Evolutionary conservation across 2,888 invertebrate species (phyloP).

Genomic region (Oxytorus armatus): DNA sequence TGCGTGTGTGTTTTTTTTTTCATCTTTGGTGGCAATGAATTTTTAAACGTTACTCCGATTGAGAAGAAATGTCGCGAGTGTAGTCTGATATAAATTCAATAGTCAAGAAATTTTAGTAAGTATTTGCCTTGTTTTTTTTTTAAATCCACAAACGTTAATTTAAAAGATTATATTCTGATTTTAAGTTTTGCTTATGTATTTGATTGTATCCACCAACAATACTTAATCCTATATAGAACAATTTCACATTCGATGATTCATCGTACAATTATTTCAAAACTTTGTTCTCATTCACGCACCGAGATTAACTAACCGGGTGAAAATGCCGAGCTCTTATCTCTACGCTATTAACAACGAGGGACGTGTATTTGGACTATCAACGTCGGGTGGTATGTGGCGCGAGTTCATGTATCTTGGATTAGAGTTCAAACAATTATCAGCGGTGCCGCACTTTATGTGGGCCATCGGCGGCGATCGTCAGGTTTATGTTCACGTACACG

Average conservation of each 20-base stretch:
- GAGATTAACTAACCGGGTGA: conserved; percentile 64
- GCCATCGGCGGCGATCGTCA: conserved; percentile 97
- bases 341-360: conserved; percentile 96
- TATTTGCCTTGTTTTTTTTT: not conserved
- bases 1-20: too few species aligned
- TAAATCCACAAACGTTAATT: not conserved
- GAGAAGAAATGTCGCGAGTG: conserved; percentile 3
- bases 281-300: not conserved
- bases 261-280: not conserved
- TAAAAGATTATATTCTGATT: not conserved
- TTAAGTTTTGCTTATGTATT: not conserved
- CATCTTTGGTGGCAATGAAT: not conserved
- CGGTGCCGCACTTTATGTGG: conserved; percentile 95
- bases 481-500: conserved; percentile 95
- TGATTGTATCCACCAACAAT: not conserved
- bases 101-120: conserved; percentile 1
- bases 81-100: not conserved
- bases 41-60: conserved; percentile 18
- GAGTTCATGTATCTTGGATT: conserved; percentile 94
- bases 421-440: conserved; percentile 95
- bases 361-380: conserved; percentile 93
- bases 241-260: not conserved
- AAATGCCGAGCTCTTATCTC: conserved; percentile 90
- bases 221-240: not conserved
- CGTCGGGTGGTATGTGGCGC: conserved; percentile 93